Percentiles rank a stretch among this genome's conserved stretches.
Evolutionary conservation across 2,888 invertebrate species (phyloP).

Genomic region (Pollenia angustigena): DNA sequence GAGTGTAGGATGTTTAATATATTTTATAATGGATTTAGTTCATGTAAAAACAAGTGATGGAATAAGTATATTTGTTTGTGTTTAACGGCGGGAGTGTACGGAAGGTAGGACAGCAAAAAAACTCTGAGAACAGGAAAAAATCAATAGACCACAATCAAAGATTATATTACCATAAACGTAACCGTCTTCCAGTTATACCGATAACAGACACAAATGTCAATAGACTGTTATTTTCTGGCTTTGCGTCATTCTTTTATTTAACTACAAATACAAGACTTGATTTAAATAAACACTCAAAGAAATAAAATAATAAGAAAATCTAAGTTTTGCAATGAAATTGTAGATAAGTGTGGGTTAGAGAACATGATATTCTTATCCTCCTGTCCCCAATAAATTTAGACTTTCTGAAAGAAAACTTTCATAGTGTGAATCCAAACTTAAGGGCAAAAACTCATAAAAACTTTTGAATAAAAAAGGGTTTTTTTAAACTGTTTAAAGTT

Average conservation of each 20-base stretch:
- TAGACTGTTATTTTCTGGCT: slow-evolving; percentile 43
- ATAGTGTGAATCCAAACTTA: too few species aligned
- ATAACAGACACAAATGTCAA: slow-evolving; percentile 69
- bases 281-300: slow-evolving; percentile 26
- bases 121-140: slow-evolving; percentile 31
- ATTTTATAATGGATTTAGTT: slow-evolving; percentile 45
- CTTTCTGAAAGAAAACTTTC: too few species aligned
- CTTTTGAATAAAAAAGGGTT: too few species aligned
- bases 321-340: too few species aligned
- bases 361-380: too few species aligned
- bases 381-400: too few species aligned
- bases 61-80: not conserved
- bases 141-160: slow-evolving; percentile 69
- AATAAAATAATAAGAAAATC: not conserved
- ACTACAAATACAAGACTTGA: slow-evolving; percentile 11
- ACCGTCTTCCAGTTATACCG: slow-evolving; percentile 52
- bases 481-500: too few species aligned
- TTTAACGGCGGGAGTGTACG: slow-evolving; percentile 17
- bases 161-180: slow-evolving; percentile 70
- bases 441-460: too few species aligned
- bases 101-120: slow-evolving; percentile 5
- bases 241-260: slow-evolving; percentile 31
- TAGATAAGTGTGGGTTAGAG: too few species aligned
- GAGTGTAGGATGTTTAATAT: slow-evolving; percentile 7
- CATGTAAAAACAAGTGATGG: slow-evolving; percentile 29